Evolutionary conservation across 2,113 vertebrate genomes (phyloP).

Genomic region (Psilopsiagon aurifrons): DNA sequence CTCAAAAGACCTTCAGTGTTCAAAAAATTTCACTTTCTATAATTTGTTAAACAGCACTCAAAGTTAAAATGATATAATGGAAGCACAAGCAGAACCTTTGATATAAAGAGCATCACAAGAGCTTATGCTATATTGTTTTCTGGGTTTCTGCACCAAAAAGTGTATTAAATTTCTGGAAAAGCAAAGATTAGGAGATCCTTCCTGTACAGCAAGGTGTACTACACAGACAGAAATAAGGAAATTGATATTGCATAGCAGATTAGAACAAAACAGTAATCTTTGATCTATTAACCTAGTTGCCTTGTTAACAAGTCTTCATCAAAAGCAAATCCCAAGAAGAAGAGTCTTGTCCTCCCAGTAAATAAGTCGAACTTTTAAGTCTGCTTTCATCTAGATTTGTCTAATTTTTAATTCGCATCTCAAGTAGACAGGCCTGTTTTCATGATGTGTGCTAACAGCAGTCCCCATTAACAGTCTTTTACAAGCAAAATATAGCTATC

Average conservation of each 20-base stretch:
- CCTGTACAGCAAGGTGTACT: neutral
- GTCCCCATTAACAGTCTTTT: neutral
- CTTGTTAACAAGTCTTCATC: neutral
- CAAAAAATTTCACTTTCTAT: neutral
- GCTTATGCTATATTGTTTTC: neutral
- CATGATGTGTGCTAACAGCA: neutral
- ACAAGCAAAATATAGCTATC: neutral
- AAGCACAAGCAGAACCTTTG: neutral
- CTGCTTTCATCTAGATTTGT: neutral
- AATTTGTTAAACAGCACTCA: neutral
- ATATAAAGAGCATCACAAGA: neutral
- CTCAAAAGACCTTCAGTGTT: neutral
- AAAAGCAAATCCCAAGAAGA: neutral
- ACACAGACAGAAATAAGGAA: neutral
- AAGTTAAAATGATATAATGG: neutral
- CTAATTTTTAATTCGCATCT: neutral
- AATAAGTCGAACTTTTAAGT: neutral
- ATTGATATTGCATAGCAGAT: neutral
- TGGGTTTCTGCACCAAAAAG: neutral
- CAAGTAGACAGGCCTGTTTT: neutral
- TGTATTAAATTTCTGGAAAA: neutral
- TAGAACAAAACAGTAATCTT: neutral
- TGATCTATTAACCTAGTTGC: neutral
- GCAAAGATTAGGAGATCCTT: neutral
- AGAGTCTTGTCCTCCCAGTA: neutral